Evolutionary conservation across 2,113 vertebrate genomes (phyloP).

Genomic region (cattle (Bos taurus)): DNA sequence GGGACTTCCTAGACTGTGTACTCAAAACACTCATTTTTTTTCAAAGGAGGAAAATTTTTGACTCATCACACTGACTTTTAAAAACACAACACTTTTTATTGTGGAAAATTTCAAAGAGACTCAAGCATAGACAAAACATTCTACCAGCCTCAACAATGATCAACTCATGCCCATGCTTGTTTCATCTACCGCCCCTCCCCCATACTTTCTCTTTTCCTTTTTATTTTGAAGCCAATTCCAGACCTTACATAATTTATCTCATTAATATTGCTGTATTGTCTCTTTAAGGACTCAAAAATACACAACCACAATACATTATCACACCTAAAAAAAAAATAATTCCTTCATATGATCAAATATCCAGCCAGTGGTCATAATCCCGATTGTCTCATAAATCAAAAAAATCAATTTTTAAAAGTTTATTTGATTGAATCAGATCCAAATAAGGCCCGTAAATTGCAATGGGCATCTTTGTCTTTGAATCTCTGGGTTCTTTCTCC

Average conservation of each 20-base stretch:
- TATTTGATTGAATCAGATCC: not conserved
- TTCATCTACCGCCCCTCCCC: not conserved
- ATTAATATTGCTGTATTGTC: not conserved
- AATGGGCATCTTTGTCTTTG: not conserved
- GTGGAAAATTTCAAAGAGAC: constrained; percentile 53
- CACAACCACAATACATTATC: not conserved
- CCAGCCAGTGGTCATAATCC: not conserved
- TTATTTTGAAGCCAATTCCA: constrained; percentile 36
- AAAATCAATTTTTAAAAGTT: not conserved
- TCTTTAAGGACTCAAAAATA: not conserved
- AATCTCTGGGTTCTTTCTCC: not conserved
- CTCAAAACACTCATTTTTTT: not conserved
- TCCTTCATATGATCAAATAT: not conserved
- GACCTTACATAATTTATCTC: not conserved
- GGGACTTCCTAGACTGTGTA: not conserved
- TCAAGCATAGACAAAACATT: not conserved
- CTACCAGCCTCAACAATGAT: not conserved
- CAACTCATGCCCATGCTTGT: not conserved
- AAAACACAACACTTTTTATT: constrained; percentile 29
- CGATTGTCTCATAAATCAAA: not conserved
- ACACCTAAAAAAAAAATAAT: not conserved
- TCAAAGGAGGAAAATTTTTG: constrained; percentile 41
- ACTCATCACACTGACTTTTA: constrained; percentile 10
- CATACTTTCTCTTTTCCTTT: not conserved
- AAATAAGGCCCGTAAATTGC: not conserved